Percentiles rank a stretch among this genome's conserved stretches.
These are phyloP conservation scores for Brachyistius frenatus DNA, from an alignment of 2,113 vertebrate genomes.

Conservation along the genomic window DNA sequence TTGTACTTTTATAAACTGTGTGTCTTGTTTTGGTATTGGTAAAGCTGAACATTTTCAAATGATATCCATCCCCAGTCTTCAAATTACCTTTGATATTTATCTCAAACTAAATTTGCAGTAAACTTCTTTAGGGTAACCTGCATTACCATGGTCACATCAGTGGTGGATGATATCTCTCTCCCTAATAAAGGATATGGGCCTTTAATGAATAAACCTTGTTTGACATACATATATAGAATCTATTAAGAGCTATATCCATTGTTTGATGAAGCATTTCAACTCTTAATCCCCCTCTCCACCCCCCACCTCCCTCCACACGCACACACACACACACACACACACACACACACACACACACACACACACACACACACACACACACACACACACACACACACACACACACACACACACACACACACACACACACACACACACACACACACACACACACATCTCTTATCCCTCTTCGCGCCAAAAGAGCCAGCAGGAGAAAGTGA, in stretches of 20 bases:
- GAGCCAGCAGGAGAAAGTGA: constrained; percentile 71
- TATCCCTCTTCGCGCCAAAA: constrained; percentile 75
- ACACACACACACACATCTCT: constrained; percentile 50
- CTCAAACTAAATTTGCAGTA: too few species aligned
- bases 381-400: constrained; percentile 34
- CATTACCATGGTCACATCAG: neutral
- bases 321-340: constrained; percentile 32
- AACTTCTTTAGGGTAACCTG: too few species aligned
- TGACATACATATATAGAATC: constrained; percentile 33
- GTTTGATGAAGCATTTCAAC: constrained; percentile 52
- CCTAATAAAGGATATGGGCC: neutral
- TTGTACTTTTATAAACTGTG: too few species aligned
- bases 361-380: constrained; percentile 44
- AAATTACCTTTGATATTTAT: too few species aligned
- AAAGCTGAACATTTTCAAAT: too few species aligned
- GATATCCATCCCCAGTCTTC: too few species aligned
- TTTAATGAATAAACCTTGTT: constrained; percentile 30
- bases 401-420: constrained; percentile 33
- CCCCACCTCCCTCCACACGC: constrained; percentile 14
- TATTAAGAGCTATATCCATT: constrained; percentile 52
- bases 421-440: constrained; percentile 3
- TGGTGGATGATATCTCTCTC: neutral
- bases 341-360: constrained; percentile 6
- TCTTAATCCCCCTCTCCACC: constrained; percentile 55
- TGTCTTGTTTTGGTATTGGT: too few species aligned